Base-by-base conservation (phyloP, 1,140 invertebrate species). In the Lerema accius region DNA sequence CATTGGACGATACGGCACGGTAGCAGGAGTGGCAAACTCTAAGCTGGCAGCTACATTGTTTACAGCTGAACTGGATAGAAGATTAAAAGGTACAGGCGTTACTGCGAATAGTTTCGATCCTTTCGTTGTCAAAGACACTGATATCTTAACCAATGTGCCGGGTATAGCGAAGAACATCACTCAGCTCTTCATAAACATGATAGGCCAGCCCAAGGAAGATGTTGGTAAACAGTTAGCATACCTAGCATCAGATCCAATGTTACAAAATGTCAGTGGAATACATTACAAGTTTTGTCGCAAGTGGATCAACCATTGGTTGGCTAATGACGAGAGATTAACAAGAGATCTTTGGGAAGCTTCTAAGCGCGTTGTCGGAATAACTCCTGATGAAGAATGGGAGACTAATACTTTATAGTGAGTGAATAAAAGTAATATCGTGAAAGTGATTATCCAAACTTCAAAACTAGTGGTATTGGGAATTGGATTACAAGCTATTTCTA, bases 11-110 rank as follows among this genome's bases (percentile, higher is more conserved):
- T 88, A 94, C 92, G 82, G 91, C 69, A 4, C 91, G 92, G 46
- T 93, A 91, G 71, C 83, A 75, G 4, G 94, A 92, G 60, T 92
- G 79, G 74, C 82, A 84, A 63, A 73, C 84, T 49, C 84, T 59
- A 96, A 96, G 89, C 72, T 96, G 43, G 94, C 94, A 3, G 93
- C 95, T 58, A 80, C 94, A 13, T 82, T 96, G 1, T 95, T 96
- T 66, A 93, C 92, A 0, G 91, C 85, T 10, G 93, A 95, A 82
- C 84, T 96, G 17, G 84, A 91, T 17, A 82, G 83, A 43, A 82
- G 89, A 63, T 71, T 95, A 13, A 80, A 93, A 91, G 92, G 92
- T 90, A 91, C 66, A 2, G 91, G 90, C 1, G 92, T 95, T 1
- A 93, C 91, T 3, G 86, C 88, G 0, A 94, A 94, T 65, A 86